Conservation (phyloP, 2,888 invertebrate species). For the Trichacis sp. region DNA sequence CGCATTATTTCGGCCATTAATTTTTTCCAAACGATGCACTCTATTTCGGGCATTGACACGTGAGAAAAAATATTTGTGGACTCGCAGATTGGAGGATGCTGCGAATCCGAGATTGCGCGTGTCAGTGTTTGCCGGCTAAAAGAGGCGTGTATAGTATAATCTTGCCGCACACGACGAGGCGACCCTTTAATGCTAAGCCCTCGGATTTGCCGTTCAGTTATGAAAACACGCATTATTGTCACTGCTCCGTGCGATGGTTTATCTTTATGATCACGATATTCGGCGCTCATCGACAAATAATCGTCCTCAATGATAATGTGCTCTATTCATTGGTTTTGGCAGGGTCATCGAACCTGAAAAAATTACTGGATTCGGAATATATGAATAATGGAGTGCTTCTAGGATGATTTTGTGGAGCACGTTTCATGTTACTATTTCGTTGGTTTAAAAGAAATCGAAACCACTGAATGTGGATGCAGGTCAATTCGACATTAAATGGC, state of each 20-base stretch:
- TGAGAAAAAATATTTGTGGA: too few relatives aligned
- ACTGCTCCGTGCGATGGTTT: slow-evolving; percentile 9
- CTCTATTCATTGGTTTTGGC: too few relatives aligned
- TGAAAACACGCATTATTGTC: slow-evolving; percentile 24
- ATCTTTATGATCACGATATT: slow-evolving; percentile 23
- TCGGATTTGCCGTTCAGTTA: slow-evolving; percentile 15
- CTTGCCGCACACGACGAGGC: not conserved
- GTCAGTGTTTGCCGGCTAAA: slow-evolving; percentile 21
- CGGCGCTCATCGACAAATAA: slow-evolving; percentile 1
- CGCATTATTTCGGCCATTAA: slow-evolving; percentile 17
- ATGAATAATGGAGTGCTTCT: too few relatives aligned
- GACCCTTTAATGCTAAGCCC: slow-evolving; percentile 13
- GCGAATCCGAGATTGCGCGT: slow-evolving; percentile 25
- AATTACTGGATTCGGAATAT: too few relatives aligned
- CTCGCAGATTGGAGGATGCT: slow-evolving; percentile 9
- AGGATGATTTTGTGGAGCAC: too few relatives aligned
- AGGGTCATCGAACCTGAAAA: too few relatives aligned
- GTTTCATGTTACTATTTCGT: too few relatives aligned
- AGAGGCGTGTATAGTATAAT: slow-evolving; percentile 11
- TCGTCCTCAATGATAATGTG: not conserved
- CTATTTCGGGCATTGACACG: slow-evolving; percentile 27
- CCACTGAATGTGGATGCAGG: too few relatives aligned
- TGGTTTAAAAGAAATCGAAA: too few relatives aligned
- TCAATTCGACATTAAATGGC: too few relatives aligned
- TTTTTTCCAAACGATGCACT: slow-evolving; percentile 21